These are phyloP conservation scores for Nestor notabilis DNA, from an alignment of 2,113 vertebrate species.

Conservation along the genomic window DNA sequence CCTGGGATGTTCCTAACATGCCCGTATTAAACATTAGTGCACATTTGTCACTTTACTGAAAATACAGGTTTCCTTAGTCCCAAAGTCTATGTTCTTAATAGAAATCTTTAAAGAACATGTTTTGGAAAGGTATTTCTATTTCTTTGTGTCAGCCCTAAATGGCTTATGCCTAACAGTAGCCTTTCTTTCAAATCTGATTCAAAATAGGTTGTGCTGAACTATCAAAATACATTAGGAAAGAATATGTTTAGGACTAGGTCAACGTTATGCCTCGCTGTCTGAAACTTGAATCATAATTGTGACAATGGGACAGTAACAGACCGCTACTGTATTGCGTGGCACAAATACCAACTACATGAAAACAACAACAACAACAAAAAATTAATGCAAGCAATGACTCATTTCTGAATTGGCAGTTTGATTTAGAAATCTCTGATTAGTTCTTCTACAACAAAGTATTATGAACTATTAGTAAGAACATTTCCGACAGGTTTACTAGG, in stretches of 20 bases:
- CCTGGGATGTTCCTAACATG: background rate
- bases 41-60: background rate
- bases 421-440: conserved; percentile 52
- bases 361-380: background rate
- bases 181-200: background rate
- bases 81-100: background rate
- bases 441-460: conserved; percentile 35
- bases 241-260: conserved; percentile 14
- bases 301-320: conserved; percentile 21
- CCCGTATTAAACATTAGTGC: background rate
- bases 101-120: background rate
- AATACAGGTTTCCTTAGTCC: background rate
- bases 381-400: conserved; percentile 24
- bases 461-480: conserved; percentile 15
- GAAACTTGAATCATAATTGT: background rate
- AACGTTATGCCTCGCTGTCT: background rate
- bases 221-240: background rate
- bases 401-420: conserved; percentile 42
- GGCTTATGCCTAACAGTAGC: background rate
- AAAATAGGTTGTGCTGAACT: background rate
- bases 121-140: background rate
- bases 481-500: conserved; percentile 47
- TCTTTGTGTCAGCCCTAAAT: background rate
- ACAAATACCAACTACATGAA: background rate
- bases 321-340: background rate